phyloP scores from a whole-genome alignment of 2,113 vertebrate species.

The Podarcis cretensis region DNA sequence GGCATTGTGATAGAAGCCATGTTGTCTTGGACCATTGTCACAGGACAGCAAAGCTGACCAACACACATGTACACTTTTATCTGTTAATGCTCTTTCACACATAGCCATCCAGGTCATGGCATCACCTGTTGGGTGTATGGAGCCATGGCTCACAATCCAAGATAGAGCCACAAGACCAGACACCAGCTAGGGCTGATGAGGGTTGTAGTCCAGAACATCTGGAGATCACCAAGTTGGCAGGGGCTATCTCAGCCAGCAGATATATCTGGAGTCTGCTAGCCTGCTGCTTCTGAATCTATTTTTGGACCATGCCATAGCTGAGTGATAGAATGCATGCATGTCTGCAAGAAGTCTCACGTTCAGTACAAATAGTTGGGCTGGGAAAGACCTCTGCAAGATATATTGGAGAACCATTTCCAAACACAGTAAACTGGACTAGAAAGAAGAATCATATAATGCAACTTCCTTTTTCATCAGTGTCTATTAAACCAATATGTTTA shows the following conservation, averaged over 20 bases:
- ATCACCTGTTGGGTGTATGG: neutral
- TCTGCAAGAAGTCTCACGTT: neutral
- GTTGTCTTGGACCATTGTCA: neutral
- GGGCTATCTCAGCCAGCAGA: no score
- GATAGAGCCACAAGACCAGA: neutral
- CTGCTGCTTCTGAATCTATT: neutral
- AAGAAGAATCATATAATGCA: neutral
- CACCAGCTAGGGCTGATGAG: no score
- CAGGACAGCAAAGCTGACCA: neutral
- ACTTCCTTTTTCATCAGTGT: neutral
- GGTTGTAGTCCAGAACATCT: no score
- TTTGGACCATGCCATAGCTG: neutral
- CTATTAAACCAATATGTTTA: neutral
- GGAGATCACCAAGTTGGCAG: no score
- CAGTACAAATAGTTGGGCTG: neutral
- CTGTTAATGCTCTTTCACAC: neutral
- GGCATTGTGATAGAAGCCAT: neutral
- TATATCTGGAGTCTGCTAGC: neutral
- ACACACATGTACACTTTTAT: neutral
- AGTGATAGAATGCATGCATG: neutral
- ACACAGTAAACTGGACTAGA: neutral
- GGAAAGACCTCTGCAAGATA: neutral
- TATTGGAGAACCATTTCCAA: neutral
- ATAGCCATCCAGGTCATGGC: neutral
- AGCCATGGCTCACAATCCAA: neutral